A percentile compares a stretch with the other conserved stretches of the same genome.
phyloP scores from a whole-genome alignment of 2,113 vertebrate genomes.

The Cathartes aura region DNA sequence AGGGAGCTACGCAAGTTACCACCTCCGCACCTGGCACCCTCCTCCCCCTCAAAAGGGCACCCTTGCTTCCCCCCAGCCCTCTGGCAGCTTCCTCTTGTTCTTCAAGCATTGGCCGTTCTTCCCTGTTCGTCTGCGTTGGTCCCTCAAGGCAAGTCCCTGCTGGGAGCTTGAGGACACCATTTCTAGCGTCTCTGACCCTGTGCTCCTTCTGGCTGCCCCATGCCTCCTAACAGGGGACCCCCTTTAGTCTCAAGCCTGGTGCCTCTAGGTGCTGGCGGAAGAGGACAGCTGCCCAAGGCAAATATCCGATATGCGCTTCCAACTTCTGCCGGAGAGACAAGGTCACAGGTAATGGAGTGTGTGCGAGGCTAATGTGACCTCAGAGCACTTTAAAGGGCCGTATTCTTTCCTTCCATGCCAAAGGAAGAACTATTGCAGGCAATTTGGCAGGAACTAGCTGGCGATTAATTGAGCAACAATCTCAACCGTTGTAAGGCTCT shows the following conservation, averaged over 20 bases:
- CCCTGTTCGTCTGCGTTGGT: rapidly evolving
- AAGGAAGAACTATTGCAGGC: constrained; percentile 40
- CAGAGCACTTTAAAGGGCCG: constrained; percentile 26
- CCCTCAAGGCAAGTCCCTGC: neutral
- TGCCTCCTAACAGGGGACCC: neutral
- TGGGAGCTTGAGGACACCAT: neutral
- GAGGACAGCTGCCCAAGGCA: neutral
- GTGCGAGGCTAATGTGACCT: constrained; percentile 30
- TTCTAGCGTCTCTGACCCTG: neutral
- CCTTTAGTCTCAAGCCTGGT: neutral
- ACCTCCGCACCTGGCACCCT: neutral
- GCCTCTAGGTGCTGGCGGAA: neutral
- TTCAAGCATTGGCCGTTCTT: neutral
- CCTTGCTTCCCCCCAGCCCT: neutral
- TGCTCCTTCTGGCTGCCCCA: neutral
- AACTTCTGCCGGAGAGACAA: constrained; percentile 1
- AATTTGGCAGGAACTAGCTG: constrained; percentile 63
- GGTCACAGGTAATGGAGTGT: neutral
- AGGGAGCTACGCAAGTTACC: neutral
- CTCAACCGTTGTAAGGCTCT: neutral
- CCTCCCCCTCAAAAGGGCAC: neutral
- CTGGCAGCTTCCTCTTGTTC: neutral
- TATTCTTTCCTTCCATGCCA: constrained; percentile 39
- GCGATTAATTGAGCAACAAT: constrained; percentile 59
- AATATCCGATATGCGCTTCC: neutral